Evolutionary conservation across 2,113 vertebrate genomes (phyloP), one percentile per base, ranked within the genome.

Genomic region (Rhadina sibilatrix): DNA sequence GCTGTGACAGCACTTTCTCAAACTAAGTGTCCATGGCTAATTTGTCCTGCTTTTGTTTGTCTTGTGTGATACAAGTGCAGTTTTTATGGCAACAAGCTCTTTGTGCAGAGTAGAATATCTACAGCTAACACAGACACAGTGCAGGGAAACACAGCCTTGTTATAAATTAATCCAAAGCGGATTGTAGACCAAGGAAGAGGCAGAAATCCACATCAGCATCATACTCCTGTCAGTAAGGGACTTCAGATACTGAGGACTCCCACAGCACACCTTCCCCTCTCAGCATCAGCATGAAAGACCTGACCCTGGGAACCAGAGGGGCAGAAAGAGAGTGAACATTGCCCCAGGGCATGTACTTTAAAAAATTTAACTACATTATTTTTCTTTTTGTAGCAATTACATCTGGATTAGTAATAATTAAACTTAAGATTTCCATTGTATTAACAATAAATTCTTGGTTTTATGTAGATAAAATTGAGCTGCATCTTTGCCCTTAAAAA

Each of bases 261-360:
- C 18, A 17, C 20, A 57, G 16, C 11, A n/a, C 33, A 28, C 2
- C 12, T 6, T 1, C 2, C 2, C 3, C 3, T 40, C 9, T 35
- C 54, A 80, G 8, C 20, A 65, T 3, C 42, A 83, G 24, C n/a
- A 19, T 2, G 4, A 44, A 66, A 86, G 11, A 8, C 6, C 8
- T 1, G 10, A 23, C 5, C 18, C 74, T 9, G 35, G 24, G n/a
- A 47, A 2, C 5, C 40, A 80, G 44, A 83, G n/a, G 11, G 46
- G 18, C 10, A 83, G 11, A 65, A 5, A 30, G 40, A 76, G 17
- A 6, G 6, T 60, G 4, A 60, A 3, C 9, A 47, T 18, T 54
- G 7, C 4, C 46, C 23, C 14, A 72, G 30, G 5, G 2, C 5
- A 16, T 6, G 1, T 5, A 6, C 0, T 0, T 60, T 11, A 59